These are phyloP conservation scores for Glaucopsyche alexis DNA, from an alignment of 2,888 invertebrate species.

Conservation along the genomic window DNA sequence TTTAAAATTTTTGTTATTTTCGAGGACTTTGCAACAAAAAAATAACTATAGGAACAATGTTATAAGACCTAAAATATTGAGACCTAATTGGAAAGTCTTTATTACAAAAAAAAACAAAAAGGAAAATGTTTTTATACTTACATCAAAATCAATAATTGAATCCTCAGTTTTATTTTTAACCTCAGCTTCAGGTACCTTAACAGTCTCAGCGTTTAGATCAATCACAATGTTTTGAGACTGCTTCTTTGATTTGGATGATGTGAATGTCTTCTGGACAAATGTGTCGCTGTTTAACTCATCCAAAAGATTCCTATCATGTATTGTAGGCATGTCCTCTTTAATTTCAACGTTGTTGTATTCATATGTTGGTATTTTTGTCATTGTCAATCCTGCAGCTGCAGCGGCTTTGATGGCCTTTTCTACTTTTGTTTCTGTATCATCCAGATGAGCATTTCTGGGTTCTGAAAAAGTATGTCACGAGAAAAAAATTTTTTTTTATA, in stretches of 20 bases:
- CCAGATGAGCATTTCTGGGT: constrained; percentile 50
- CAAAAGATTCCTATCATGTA: constrained; percentile 80
- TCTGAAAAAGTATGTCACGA: constrained; percentile 50
- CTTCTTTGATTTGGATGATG: constrained; percentile 81
- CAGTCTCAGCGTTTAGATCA: constrained; percentile 85
- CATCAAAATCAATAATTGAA: constrained; percentile 83
- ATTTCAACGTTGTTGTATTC: constrained; percentile 71
- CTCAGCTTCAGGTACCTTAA: constrained; percentile 82
- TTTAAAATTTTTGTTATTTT: not conserved
- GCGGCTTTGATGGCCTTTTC: constrained; percentile 75
- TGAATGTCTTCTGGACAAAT: constrained; percentile 82
- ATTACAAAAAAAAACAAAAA: not conserved
- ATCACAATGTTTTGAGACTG: constrained; percentile 85
- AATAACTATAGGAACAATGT: no score
- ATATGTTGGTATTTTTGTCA: constrained; percentile 75
- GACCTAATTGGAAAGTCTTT: no score
- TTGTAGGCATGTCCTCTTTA: constrained; percentile 75
- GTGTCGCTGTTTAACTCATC: constrained; percentile 85
- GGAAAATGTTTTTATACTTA: constrained; percentile 57
- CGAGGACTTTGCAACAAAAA: not conserved
- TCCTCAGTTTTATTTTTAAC: constrained; percentile 74
- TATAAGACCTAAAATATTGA: no score
- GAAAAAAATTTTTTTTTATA: not conserved
- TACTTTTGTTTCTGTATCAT: constrained; percentile 70
- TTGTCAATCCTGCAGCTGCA: constrained; percentile 71